Conservation (phyloP, 2,113 vertebrate genomes). For the Leucoraja erinaceus region DNA sequence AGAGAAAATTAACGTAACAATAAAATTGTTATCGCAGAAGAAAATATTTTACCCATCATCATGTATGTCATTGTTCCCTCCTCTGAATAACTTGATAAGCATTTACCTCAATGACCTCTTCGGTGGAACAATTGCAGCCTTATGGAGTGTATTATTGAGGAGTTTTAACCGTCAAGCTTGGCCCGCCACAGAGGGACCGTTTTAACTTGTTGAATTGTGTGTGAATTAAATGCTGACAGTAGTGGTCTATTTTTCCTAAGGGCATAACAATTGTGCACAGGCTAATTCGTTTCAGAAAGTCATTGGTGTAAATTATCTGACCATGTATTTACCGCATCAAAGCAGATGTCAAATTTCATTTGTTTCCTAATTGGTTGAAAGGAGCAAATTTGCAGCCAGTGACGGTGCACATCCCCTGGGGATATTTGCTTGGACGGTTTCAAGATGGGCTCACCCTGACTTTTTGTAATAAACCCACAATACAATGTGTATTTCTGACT, state of each 20-base stretch:
- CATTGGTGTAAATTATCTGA: not conserved
- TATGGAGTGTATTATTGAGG: too few species aligned
- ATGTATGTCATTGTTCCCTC: not conserved
- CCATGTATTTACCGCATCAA: not conserved
- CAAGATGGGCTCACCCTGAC: not conserved
- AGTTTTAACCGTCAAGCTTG: not conserved
- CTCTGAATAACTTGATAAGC: not conserved
- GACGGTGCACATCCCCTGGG: not conserved
- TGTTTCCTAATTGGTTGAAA: not conserved
- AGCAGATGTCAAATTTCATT: not conserved
- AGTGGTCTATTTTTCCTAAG: not conserved
- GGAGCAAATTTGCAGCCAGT: not conserved
- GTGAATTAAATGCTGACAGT: not conserved
- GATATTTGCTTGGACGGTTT: not conserved
- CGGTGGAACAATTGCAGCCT: not conserved
- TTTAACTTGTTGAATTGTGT: slow-evolving; percentile 6
- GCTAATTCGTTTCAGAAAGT: not conserved
- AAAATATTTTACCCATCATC: not conserved
- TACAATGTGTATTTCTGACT: not conserved
- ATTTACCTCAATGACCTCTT: not conserved
- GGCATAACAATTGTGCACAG: not conserved
- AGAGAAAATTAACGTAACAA: not conserved
- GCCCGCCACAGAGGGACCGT: not conserved
- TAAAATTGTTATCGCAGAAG: not conserved
- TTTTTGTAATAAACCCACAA: not conserved